These are phyloP conservation scores for Phodopus roborovskii DNA, from an alignment of 2,113 vertebrate species.

Conservation along the genomic window DNA sequence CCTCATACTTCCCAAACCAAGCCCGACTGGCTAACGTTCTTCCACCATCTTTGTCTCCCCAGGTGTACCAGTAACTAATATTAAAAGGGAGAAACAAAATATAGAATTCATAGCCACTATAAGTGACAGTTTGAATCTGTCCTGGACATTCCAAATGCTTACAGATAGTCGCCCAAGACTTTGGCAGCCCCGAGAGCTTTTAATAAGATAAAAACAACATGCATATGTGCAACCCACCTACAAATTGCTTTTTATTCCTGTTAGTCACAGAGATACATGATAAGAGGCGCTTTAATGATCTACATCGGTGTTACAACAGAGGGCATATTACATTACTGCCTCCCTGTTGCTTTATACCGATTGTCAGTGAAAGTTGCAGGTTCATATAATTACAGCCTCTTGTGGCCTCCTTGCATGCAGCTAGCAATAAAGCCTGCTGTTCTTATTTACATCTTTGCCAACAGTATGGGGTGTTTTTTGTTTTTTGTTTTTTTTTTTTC, in stretches of 20 bases:
- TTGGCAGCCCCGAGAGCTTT: constrained; percentile 38
- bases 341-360: constrained; percentile 76
- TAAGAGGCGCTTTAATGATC: constrained; percentile 74
- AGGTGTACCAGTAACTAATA: neutral
- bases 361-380: constrained; percentile 65
- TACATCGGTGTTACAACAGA: constrained; percentile 35
- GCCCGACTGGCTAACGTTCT: neutral
- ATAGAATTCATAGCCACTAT: neutral
- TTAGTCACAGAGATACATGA: constrained; percentile 68
- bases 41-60: neutral
- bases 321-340: constrained; percentile 64
- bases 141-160: constrained; percentile 29
- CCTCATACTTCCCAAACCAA: neutral
- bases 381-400: constrained; percentile 78
- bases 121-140: constrained; percentile 12
- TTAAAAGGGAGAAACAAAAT: neutral
- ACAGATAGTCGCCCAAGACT: constrained; percentile 17
- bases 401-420: constrained; percentile 65
- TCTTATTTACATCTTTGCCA: constrained; percentile 77
- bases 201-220: constrained; percentile 75
- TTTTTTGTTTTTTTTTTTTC: constrained; percentile 47
- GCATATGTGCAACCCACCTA: constrained; percentile 61
- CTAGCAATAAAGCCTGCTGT: constrained; percentile 76
- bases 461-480: neutral
- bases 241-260: constrained; percentile 68